Conservation (phyloP, 2,888 invertebrate genomes). For the Syritta pipiens region DNA sequence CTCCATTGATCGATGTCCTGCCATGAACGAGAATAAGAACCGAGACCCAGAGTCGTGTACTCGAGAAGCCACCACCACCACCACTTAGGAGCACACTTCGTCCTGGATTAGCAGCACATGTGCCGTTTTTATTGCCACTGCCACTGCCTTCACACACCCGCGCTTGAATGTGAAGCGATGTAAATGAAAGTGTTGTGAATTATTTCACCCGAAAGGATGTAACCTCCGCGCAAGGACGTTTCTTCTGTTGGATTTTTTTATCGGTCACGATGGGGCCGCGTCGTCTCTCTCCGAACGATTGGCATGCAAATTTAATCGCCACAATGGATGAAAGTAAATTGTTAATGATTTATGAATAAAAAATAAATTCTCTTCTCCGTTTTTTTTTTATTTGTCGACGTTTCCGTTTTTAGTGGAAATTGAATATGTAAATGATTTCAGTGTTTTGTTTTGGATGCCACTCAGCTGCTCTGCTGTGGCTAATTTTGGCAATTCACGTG, state of each 20-base stretch:
- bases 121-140: background rate
- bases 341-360: conserved; percentile 35
- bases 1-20: conserved; percentile 6
- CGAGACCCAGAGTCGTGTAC: background rate
- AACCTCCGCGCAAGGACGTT: background rate
- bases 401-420: background rate
- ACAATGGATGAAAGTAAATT: conserved; percentile 18
- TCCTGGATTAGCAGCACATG: background rate
- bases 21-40: background rate
- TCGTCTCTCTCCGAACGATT: conserved; percentile 6
- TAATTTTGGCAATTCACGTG: conserved; percentile 28
- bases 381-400: background rate
- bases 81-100: background rate
- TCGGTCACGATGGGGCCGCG: background rate
- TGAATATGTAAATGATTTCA: conserved; percentile 21
- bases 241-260: background rate
- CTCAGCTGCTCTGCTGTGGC: background rate
- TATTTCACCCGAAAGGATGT: conserved; percentile 9
- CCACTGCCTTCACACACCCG: background rate
- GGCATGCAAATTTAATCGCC: conserved; percentile 55
- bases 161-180: background rate
- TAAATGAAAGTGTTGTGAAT: conserved; percentile 31
- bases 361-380: too few relatives aligned
- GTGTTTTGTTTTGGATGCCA: background rate
- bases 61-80: background rate